Base-by-base conservation (phyloP, 1,140 invertebrate species). In the Drosophila tristis region DNA sequence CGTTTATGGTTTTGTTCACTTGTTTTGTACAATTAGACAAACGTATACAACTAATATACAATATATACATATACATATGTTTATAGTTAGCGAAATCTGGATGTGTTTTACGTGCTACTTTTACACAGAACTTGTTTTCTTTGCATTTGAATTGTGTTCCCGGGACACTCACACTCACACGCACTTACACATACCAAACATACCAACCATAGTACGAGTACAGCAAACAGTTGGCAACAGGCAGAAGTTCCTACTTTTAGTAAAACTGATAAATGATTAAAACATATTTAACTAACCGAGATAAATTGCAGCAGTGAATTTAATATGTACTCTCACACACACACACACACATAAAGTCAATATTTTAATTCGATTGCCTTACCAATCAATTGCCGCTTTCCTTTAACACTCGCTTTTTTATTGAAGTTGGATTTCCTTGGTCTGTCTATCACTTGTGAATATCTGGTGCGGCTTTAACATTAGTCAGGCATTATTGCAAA, bases 241-340 rank as follows among this genome's bases (percentile, higher is more conserved):
- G 77, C 85, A 80, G 84, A 89, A 89, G 84, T 89, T 89, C 84
- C 84, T 89, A 89, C 80, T 84, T 89, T 89, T 89, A 89, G 84
- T 89, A 75, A 89, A 68, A 87, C 78, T 68, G 51, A 79, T 71
- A 63, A 70, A 64, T 49, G 43, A 25, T 71, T 53, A 67, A 74
- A 59, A 44, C 42, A 53, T 50, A 20, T 20, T 20, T 20, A 72
- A 63, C 48, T 66, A 67, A 75, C 56, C 58, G 78, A 62, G 39
- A 48, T 25, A 70, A 64, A 73, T 82, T 82, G 82, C 84, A 89
- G 56, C 79, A 87, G 82, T 82, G 74, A 87, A 87, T 87, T 87
- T 67, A 87, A 62, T 55, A 63, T 51, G 45, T 66, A 25, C 4
- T 0, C 4, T 0, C 4, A 23, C 4, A 50, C 39, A 75, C 54